A percentile compares a stretch with the other conserved stretches of the same genome.
phyloP scores from a whole-genome alignment of 2,113 vertebrate species.

The Otolemur garnettii region DNA sequence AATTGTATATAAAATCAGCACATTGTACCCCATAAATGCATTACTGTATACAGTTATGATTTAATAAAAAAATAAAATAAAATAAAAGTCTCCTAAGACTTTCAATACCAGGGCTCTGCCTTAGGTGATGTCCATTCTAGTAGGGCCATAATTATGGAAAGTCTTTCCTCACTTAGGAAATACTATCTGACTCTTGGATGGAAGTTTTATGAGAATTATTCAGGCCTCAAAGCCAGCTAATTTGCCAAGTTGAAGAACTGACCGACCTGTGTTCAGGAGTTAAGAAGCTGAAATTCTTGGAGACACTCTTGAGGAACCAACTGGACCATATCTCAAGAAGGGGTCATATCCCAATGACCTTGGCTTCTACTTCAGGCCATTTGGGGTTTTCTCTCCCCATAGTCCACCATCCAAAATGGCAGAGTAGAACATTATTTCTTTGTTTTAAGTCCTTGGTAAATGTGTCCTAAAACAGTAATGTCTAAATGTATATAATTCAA shows the following conservation, averaged over 20 bases:
- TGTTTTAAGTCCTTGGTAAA: background rate
- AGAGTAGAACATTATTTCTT: background rate
- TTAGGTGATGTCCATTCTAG: background rate
- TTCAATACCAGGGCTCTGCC: background rate
- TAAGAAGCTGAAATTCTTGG: background rate
- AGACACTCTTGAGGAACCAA: background rate
- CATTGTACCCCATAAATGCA: too few relatives aligned
- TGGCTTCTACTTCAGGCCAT: background rate
- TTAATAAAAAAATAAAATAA: too few relatives aligned
- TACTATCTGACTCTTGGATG: background rate
- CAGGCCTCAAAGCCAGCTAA: background rate
- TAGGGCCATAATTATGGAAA: background rate
- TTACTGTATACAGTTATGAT: too few relatives aligned
- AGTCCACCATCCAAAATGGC: background rate
- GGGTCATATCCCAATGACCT: background rate
- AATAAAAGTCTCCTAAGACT: background rate
- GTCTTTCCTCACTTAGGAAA: background rate
- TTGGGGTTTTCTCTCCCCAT: background rate
- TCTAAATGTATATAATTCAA: background rate
- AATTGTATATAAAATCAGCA: too few relatives aligned
- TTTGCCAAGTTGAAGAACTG: slow-evolving; percentile 44
- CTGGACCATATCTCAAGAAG: background rate
- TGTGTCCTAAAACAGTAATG: background rate
- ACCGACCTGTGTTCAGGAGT: background rate
- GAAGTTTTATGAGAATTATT: slow-evolving; percentile 30